Evolutionary conservation across 2,113 vertebrate genomes (phyloP).

Genomic region (Xiphophorus hellerii): DNA sequence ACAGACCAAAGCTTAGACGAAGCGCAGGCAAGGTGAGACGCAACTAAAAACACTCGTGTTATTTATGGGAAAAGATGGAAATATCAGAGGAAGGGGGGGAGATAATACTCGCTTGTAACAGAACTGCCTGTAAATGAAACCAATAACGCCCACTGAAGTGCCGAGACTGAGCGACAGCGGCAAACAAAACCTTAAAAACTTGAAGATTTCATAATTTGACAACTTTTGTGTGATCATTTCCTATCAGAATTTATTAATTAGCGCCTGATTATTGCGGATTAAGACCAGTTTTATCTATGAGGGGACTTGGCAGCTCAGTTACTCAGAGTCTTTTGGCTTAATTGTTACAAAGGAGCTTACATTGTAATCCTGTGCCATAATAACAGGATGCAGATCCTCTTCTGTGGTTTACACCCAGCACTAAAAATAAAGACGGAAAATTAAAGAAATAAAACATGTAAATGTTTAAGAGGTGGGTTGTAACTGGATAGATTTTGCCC

Average conservation of each 20-base stretch:
- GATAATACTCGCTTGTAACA: constrained; percentile 36
- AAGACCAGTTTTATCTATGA: constrained; percentile 5
- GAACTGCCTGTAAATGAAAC: constrained; percentile 51
- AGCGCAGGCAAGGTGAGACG: constrained; percentile 94
- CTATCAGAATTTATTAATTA: constrained; percentile 9
- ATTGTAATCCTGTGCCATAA: constrained; percentile 46
- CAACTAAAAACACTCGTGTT: constrained; percentile 17
- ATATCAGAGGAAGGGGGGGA: constrained; percentile 3
- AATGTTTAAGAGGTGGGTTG: not conserved
- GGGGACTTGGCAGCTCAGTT: constrained; percentile 46
- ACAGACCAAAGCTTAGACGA: constrained; percentile 99
- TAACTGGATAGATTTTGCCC: not conserved
- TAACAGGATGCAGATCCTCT: constrained; percentile 55
- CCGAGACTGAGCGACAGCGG: constrained; percentile 33
- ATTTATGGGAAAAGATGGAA: constrained; percentile 14
- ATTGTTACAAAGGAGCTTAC: constrained; percentile 59
- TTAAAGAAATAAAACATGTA: not conserved
- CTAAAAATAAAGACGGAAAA: not conserved
- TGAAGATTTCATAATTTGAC: constrained; percentile 26
- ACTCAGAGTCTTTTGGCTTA: constrained; percentile 31
- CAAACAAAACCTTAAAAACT: constrained; percentile 44
- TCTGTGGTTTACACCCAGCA: not conserved
- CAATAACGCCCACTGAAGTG: constrained; percentile 62
- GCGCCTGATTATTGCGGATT: not conserved
- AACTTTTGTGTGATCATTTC: constrained; percentile 44